Base-by-base conservation (phyloP, 2,888 invertebrate species). In the Meiosimyza platycephala region DNA sequence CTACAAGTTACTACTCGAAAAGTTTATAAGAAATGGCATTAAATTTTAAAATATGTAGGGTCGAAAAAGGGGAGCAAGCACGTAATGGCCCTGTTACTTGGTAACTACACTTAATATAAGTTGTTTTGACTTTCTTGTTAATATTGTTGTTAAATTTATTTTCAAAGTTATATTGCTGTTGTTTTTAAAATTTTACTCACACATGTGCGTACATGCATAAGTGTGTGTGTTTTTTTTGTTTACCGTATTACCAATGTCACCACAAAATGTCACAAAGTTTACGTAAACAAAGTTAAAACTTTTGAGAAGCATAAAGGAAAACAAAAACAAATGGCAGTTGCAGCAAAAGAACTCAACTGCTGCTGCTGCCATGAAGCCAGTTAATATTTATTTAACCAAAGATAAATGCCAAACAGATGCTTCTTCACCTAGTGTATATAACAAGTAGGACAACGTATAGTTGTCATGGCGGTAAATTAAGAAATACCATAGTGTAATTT, bases 301-400 rank as follows among this genome's bases (percentile, higher is more conserved):
- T 16, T 16, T 15, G 22, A 57, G 28, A 9, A 59, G 15, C 6
- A 59, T 6, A 15, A n/a, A 59, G 18, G 22, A 28, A 52, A 51
- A 6, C 9, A 28, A 15, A 28, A 6, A 33, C 13, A 22, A 2
- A 18, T 1, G 5, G 57, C 18, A 9, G 59, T 18, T 28, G 28
- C 59, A 22, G 59, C 9, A 59, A 33, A 28, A 12, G 15, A 15
- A 28, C 5, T 15, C 13, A 47, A 50, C 22, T 13, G 22, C 64
- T 18, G 16, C 64, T 50, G 6, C 16, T 57, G 57, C 57, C 57
- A 68, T 22, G 47, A 57, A 68, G 68, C 40, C 55, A 50, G 59
- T 47, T 57, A 68, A 68, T 57, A 59, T 68, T 57, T 59, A 68
- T 59, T 68, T 68, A 68, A 50, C 68, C 55, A 68, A 47, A 59